Evolutionary conservation across 2,113 vertebrate species (phyloP).

Genomic region (Monopterus albus): DNA sequence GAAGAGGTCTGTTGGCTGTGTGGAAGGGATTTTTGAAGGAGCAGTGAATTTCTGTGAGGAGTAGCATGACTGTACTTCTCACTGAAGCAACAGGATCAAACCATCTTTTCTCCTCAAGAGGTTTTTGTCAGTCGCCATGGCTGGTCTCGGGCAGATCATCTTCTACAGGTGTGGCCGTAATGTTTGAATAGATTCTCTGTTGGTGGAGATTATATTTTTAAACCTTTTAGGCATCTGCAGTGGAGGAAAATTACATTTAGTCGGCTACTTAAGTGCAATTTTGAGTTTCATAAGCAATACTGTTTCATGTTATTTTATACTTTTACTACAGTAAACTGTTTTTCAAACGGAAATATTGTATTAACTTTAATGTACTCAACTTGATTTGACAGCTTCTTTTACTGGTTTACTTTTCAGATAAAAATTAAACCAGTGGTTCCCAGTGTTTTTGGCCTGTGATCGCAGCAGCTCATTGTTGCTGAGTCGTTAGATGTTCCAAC

Average conservation of each 20-base stretch:
- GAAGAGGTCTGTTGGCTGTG: not conserved
- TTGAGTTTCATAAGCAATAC: not conserved
- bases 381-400: not conserved
- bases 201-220: not conserved
- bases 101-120: not conserved
- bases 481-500: no score
- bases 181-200: not conserved
- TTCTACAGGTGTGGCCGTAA: slow-evolving; percentile 50
- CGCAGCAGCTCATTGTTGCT: no score
- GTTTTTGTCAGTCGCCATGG: slow-evolving; percentile 46
- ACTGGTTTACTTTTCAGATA: not conserved
- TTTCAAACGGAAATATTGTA: not conserved
- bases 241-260: not conserved
- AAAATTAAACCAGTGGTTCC: no score
- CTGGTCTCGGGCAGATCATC: slow-evolving; percentile 56
- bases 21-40: not conserved
- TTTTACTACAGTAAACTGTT: no score
- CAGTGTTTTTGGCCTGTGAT: no score
- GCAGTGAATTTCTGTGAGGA: not conserved
- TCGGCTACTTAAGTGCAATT: not conserved
- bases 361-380: not conserved
- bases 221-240: not conserved
- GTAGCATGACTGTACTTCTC: slow-evolving; percentile 5
- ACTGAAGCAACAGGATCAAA: not conserved
- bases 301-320: not conserved